Evolutionary conservation across 2,888 invertebrate species (phyloP).

Genomic region (Sycophila texana): DNA sequence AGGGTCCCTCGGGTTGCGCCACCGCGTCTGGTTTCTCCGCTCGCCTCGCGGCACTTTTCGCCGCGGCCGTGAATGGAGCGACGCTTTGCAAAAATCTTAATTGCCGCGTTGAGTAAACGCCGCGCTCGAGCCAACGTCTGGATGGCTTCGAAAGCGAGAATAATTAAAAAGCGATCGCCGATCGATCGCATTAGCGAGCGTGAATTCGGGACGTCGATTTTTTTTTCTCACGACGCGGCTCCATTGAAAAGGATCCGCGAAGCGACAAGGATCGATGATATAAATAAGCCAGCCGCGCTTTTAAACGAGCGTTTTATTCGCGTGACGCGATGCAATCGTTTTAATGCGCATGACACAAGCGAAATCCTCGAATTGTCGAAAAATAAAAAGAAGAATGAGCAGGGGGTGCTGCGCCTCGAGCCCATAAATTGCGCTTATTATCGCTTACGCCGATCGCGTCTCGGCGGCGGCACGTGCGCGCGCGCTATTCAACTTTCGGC

Average conservation of each 20-base stretch:
- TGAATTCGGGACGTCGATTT: too few species aligned
- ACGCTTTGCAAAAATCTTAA: neutral
- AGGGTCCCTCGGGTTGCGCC: slow-evolving; percentile 63
- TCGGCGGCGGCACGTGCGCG: slow-evolving; percentile 1
- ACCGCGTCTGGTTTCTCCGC: slow-evolving; percentile 3
- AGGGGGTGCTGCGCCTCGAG: too few species aligned
- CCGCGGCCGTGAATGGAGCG: too few species aligned
- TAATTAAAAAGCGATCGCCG: too few species aligned
- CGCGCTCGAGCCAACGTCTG: neutral
- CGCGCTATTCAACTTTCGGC: slow-evolving; percentile 17
- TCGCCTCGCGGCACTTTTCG: too few species aligned
- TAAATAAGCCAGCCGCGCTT: neutral
- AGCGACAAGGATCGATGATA: neutral
- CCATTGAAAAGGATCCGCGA: too few species aligned
- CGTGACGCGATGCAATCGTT: too few species aligned
- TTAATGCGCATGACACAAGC: neutral
- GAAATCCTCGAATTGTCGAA: neutral
- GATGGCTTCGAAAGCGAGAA: too few species aligned
- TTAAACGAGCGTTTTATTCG: too few species aligned
- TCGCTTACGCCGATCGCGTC: neutral
- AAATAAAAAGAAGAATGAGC: neutral
- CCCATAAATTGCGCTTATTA: too few species aligned
- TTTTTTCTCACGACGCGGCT: too few species aligned
- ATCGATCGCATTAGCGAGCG: too few species aligned
- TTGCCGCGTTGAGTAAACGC: neutral